A percentile compares a stretch with the other conserved stretches of the same genome.
Evolutionary conservation across 2,113 vertebrate species (phyloP).

Genomic region (Callipepla californica): DNA sequence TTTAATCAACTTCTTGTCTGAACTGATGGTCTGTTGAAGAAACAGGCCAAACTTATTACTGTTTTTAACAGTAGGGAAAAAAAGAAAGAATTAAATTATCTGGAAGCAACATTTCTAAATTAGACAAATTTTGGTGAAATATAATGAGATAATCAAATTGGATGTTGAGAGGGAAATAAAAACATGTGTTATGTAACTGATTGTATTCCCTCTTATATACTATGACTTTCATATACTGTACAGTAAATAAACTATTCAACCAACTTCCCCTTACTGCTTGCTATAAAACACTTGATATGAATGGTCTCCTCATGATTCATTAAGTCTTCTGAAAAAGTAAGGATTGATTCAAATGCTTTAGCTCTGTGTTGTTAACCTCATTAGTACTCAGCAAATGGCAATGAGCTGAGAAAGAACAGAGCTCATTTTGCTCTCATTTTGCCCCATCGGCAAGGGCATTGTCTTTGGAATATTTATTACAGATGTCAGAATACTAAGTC

Average conservation of each 20-base stretch:
- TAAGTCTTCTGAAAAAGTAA: slow-evolving; percentile 48
- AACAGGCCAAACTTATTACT: not conserved
- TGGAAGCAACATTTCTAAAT: slow-evolving; percentile 14
- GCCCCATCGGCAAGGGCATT: not conserved
- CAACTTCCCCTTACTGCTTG: not conserved
- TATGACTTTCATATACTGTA: not conserved
- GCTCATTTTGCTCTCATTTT: not conserved
- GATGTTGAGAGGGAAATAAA: slow-evolving; percentile 41
- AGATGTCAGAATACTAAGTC: not conserved
- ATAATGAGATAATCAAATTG: slow-evolving; percentile 25
- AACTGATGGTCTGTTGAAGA: not conserved
- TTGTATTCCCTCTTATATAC: slow-evolving; percentile 11
- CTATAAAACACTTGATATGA: slow-evolving; percentile 6
- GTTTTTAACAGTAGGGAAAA: not conserved
- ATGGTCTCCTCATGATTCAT: slow-evolving; percentile 54
- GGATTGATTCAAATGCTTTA: slow-evolving; percentile 8
- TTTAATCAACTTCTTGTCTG: slow-evolving; percentile 53
- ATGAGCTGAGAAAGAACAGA: slow-evolving; percentile 58
- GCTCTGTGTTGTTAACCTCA: slow-evolving; percentile 42
- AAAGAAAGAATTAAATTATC: not conserved
- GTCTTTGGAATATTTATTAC: slow-evolving; percentile 39
- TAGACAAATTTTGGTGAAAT: slow-evolving; percentile 11
- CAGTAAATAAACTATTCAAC: slow-evolving; percentile 30
- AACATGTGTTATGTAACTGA: not conserved
- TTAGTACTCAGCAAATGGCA: slow-evolving; percentile 30